Base-by-base conservation (phyloP, 1,140 invertebrate species). In the Mizuhopecten yessoensis region DNA sequence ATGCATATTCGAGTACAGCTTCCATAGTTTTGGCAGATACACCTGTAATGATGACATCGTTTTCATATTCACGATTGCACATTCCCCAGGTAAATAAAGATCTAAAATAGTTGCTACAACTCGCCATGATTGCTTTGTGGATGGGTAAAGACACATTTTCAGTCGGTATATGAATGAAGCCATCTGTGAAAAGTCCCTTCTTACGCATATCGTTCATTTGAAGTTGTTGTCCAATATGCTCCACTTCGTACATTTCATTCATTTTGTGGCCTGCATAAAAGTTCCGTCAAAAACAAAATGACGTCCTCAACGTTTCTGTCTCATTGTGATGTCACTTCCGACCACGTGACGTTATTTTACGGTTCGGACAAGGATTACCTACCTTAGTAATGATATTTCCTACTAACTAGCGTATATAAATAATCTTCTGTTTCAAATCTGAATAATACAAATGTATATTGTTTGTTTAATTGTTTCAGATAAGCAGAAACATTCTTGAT, bases 81-180 rank as follows among this genome's bases (percentile, higher is more conserved):
- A 98, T 96, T 0, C 97, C 97, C 57, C 98, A 98, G 23, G 98
- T 98, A 95, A 99, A 99, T n/a, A 99, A 96, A 88, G 98, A 97
- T 94, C 98, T 97, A 96, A 99, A 99, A 96, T 98, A 99, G 23
- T 97, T 97, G 95, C 98, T 99, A 96, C 98, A 98, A 86, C 98
- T 98, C 34, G 98, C 98, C 91, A 99, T 97, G 92, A 99, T 98
- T 33, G 98, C 98, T 87, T 98, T 97, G 96, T 99, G 98, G 34
- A 99, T 98, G 7, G 97, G 97, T 94, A 98, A 98, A 11, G 97
- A 88, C 15, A 90, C 86, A 57, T 98, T 98, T 96, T 98, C 98
- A 92, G 98, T 97, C 13, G 98, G 92, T 34, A 94, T 97, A 87
- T 97, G 97, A 88, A 99, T 97, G 29, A 98, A 97, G 0, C 98